A percentile compares a stretch with the other conserved stretches of the same genome.
phyloP scores from a whole-genome alignment of 2,888 invertebrate genomes.

The Cordilura impudica region DNA sequence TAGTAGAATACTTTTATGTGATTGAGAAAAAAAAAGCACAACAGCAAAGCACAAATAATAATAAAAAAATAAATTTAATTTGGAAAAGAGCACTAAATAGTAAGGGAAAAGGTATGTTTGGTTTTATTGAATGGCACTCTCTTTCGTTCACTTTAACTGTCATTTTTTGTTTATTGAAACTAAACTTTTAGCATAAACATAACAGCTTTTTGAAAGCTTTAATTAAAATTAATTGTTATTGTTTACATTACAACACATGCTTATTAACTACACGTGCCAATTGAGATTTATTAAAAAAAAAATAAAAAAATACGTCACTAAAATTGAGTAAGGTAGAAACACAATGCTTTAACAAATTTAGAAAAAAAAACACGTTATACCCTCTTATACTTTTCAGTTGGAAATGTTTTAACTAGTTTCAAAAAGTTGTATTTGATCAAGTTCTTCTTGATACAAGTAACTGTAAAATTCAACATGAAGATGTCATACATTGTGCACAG shows the following conservation, averaged over 20 bases:
- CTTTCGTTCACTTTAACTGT: not conserved
- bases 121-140: constrained; percentile 8
- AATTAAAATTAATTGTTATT: constrained; percentile 4
- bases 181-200: not conserved
- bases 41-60: not conserved
- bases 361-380: not conserved
- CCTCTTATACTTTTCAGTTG: too few species aligned
- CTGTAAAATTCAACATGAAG: too few species aligned
- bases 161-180: not conserved
- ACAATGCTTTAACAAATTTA: constrained; percentile 5
- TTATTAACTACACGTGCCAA: constrained; percentile 18
- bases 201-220: constrained; percentile 38
- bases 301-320: not conserved
- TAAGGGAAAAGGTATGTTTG: constrained; percentile 1
- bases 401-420: too few species aligned
- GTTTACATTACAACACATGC: constrained; percentile 12
- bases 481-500: too few species aligned
- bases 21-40: not conserved
- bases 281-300: not conserved
- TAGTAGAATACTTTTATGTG: not conserved
- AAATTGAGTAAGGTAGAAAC: not conserved
- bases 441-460: too few species aligned
- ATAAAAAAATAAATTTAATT: not conserved
- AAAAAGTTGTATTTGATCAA: too few species aligned
- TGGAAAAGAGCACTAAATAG: constrained; percentile 26